Conservation (phyloP, 1,140 invertebrate genomes). For the Procambarus clarkii region DNA sequence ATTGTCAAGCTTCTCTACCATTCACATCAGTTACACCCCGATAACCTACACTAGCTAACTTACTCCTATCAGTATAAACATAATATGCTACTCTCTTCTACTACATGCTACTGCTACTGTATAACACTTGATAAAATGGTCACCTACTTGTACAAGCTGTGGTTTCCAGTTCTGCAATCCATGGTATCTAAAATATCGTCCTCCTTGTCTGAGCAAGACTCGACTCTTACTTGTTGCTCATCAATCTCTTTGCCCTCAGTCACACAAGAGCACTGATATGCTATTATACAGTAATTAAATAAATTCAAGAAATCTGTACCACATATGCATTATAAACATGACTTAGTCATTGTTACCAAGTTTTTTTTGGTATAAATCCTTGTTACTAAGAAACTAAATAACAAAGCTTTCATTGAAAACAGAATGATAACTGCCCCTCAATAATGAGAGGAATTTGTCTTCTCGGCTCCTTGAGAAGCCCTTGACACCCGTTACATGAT, state of each 20-base stretch:
- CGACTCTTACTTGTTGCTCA: neutral
- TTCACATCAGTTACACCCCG: neutral
- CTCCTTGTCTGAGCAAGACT: neutral
- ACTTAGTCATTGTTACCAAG: constrained; percentile 32
- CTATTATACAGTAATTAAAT: neutral
- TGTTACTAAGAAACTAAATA: constrained; percentile 55
- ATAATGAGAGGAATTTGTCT: neutral
- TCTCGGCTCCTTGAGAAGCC: constrained; percentile 18
- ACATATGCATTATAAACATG: constrained; percentile 22
- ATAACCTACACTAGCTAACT: constrained; percentile 3
- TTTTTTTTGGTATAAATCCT: constrained; percentile 46
- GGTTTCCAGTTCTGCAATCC: neutral
- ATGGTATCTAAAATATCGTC: neutral
- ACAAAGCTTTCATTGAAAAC: constrained; percentile 40
- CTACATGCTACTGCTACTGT: neutral
- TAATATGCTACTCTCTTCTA: neutral
- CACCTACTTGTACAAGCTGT: neutral
- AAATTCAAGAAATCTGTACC: neutral
- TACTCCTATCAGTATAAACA: neutral
- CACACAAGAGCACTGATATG: neutral
- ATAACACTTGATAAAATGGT: constrained; percentile 6
- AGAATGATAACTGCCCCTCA: constrained; percentile 11
- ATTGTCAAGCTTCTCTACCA: neutral
- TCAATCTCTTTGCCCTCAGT: neutral
- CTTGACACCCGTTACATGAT: neutral